Base-by-base conservation (phyloP, 2,113 vertebrate genomes). In the Hippolais icterina region DNA sequence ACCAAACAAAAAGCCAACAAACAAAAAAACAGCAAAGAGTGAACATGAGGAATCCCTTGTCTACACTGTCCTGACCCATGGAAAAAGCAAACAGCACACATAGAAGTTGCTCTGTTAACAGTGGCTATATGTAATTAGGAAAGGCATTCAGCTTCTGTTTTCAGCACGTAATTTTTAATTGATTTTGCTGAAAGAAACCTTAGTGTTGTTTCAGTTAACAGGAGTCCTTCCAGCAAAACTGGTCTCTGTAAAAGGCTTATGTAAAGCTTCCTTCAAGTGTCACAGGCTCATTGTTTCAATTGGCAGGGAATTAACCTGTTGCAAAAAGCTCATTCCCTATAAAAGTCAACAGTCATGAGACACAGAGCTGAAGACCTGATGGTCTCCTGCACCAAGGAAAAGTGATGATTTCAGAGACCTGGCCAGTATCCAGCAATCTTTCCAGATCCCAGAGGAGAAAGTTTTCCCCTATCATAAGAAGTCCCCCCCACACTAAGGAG, bases 111-210 rank as follows among this genome's bases (percentile, higher is more conserved):
- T 65, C 59, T 90, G 68, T 59, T 91, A 87, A 86, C 46, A 93
- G 64, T 46, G 79, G 64, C 75, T 88, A 59, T n/a, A 29, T 19
- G 42, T 77, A 90, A 97, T 88, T 75, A 94, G 68, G 70, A 89
- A 93, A 90, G 41, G n/a, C 57, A 93, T 76, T 83, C 74, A 63
- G 70, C 85, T 91, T 76, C 86, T 89, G 56, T 71, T 88, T 93
- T 63, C 81, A 50, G 61, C 60, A 54, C 3, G 6, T 70, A 76
- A 53, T 76, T 94, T 88, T 76, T 83, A 96, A 96, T 90, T 84
- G 78, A 93, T 93, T 94, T 89, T 83, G 59, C 85, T 94, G 90
- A 96, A 90, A 91, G 89, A 81, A 94, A 94, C 82, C 47, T 54
- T 28, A 59, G 21, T n/a, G 85, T 64, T 94, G 65, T 83, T 87